phyloP scores from a whole-genome alignment of 2,797 vertebrate genomes.

The Phalanger gymnotis region DNA sequence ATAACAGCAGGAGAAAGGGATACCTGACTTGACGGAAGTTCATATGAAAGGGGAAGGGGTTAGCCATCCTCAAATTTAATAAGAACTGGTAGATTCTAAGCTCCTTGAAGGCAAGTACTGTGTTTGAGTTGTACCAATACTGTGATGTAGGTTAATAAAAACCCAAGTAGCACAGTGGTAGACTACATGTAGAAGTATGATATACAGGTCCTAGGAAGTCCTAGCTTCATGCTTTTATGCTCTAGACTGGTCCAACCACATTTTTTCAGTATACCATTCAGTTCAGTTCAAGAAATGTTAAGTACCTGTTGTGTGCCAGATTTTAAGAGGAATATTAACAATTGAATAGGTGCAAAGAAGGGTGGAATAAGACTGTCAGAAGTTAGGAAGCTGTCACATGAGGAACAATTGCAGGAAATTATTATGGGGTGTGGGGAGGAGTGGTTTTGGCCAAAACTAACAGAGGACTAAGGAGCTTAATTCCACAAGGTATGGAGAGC shows the following conservation, averaged over 20 bases:
- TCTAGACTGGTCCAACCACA: background rate
- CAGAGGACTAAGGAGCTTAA: background rate
- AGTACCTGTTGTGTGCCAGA: constrained; percentile 2
- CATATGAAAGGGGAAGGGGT: background rate
- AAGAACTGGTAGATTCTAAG: background rate
- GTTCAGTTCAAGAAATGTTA: constrained; percentile 40
- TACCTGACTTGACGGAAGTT: background rate
- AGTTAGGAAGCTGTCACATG: constrained; percentile 26
- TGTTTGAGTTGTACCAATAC: background rate
- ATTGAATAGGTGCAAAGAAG: background rate
- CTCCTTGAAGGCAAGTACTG: background rate
- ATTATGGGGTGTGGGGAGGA: background rate
- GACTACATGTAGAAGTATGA: background rate
- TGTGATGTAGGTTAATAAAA: background rate
- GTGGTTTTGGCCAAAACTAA: background rate
- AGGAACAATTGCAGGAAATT: background rate
- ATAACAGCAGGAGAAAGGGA: background rate
- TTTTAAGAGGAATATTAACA: background rate
- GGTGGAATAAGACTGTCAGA: constrained; percentile 7
- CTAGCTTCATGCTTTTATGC: background rate
- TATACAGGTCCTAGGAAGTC: background rate
- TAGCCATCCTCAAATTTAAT: background rate
- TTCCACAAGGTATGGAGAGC: background rate
- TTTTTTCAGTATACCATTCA: constrained; percentile 1
- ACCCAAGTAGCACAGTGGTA: background rate